These are phyloP conservation scores for Empis stercorea DNA, from an alignment of 2,888 invertebrate genomes.

Conservation along the genomic window DNA sequence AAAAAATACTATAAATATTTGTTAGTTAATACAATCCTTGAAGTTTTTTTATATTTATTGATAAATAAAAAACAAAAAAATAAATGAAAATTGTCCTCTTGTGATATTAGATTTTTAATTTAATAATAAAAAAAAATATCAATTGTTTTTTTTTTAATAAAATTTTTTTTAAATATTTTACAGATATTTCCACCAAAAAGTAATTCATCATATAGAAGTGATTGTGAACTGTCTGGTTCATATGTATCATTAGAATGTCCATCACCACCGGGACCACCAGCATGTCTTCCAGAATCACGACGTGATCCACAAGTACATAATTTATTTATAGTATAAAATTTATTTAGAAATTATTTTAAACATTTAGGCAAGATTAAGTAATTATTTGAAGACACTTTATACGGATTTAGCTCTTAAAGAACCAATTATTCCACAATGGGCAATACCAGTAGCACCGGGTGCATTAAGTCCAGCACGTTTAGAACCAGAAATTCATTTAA, in stretches of 20 bases:
- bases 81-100: too few relatives aligned
- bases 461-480: slow-evolving; percentile 40
- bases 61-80: too few relatives aligned
- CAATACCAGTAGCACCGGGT: slow-evolving; percentile 37
- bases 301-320: slow-evolving; percentile 24
- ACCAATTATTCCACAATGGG: slow-evolving; percentile 38
- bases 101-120: too few relatives aligned
- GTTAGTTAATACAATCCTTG: too few relatives aligned
- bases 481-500: slow-evolving; percentile 38
- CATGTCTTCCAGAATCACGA: slow-evolving; percentile 22
- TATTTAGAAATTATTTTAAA: neutral
- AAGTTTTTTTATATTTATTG: too few relatives aligned
- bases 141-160: neutral
- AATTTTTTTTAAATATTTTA: slow-evolving; percentile 9
- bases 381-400: slow-evolving; percentile 38
- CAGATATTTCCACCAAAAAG: slow-evolving; percentile 24
- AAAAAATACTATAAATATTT: too few relatives aligned
- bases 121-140: too few relatives aligned
- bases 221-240: slow-evolving; percentile 24
- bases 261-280: slow-evolving; percentile 25
- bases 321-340: neutral
- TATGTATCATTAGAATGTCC: slow-evolving; percentile 27
- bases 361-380: slow-evolving; percentile 25
- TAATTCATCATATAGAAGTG: slow-evolving; percentile 20
- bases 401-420: slow-evolving; percentile 38